Conservation (phyloP, 2,797 vertebrate species). For the Silurus aristotelis region DNA sequence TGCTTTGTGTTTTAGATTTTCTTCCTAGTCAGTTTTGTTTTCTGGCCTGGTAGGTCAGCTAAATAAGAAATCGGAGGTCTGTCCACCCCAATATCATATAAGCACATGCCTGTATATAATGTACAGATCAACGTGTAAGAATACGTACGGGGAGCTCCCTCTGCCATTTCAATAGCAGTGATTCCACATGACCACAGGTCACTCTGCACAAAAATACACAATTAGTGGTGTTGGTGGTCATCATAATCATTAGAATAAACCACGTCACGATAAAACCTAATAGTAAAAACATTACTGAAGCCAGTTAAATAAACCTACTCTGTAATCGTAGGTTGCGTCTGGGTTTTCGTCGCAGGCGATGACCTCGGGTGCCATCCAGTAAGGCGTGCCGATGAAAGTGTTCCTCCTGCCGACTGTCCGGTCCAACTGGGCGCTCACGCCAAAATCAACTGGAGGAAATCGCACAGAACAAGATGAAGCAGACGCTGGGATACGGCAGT, state of each 20-base stretch:
- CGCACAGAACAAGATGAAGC: not conserved
- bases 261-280: not conserved
- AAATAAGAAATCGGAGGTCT: not conserved
- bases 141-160: slow-evolving; percentile 95
- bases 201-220: slow-evolving; percentile 74
- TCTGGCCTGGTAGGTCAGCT: not conserved
- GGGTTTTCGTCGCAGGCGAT: slow-evolving; percentile 50
- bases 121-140: not conserved
- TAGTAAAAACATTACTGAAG: not conserved
- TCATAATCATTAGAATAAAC: not conserved
- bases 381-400: slow-evolving; percentile 95
- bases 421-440: slow-evolving; percentile 94
- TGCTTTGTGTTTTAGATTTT: not conserved
- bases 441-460: slow-evolving; percentile 84
- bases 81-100: not conserved
- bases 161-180: slow-evolving; percentile 97
- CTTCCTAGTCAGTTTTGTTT: not conserved
- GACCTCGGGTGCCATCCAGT: slow-evolving; percentile 88
- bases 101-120: not conserved
- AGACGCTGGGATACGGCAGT: not conserved
- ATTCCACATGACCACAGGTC: slow-evolving; percentile 97
- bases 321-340: slow-evolving; percentile 94
- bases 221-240: not conserved
- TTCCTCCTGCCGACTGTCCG: slow-evolving; percentile 94
- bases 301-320: slow-evolving; percentile 74